phyloP scores from a whole-genome alignment of 2,888 invertebrate genomes.

The Lithophane ornitopus region DNA sequence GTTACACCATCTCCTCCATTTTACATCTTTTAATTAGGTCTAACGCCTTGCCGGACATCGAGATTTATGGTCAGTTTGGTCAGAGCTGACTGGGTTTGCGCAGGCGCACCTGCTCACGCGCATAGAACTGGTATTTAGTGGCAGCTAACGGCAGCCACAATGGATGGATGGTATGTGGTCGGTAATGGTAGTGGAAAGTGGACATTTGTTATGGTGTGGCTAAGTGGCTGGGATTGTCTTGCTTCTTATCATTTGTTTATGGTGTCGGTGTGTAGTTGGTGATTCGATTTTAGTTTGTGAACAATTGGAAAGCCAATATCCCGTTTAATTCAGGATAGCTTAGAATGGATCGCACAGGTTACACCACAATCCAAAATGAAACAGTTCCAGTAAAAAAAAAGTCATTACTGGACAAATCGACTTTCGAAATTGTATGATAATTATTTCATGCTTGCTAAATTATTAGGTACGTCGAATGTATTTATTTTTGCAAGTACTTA shows the following conservation, averaged over 20 bases:
- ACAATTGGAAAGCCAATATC: neutral
- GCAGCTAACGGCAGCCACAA: conserved; percentile 57
- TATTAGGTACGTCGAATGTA: neutral
- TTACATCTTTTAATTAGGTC: conserved; percentile 84
- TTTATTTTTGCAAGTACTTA: too few species aligned
- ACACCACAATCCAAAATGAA: neutral
- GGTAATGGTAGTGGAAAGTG: conserved; percentile 39
- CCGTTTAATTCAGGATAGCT: neutral
- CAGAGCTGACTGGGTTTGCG: conserved; percentile 42
- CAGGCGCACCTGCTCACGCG: conserved; percentile 57
- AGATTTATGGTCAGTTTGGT: conserved; percentile 75
- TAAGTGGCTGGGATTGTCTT: conserved; percentile 40
- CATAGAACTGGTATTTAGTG: conserved; percentile 48
- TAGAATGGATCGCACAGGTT: neutral
- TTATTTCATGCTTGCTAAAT: neutral
- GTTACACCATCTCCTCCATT: conserved; percentile 70
- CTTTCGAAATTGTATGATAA: neutral
- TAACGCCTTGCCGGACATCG: conserved; percentile 73
- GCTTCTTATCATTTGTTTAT: conserved; percentile 51
- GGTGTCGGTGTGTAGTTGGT: conserved; percentile 6
- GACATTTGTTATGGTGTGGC: conserved; percentile 48
- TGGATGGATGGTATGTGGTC: conserved; percentile 38
- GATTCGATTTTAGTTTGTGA: neutral
- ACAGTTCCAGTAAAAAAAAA: neutral
- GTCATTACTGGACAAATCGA: neutral